Percentiles rank a stretch among this genome's conserved stretches.
phyloP scores from a whole-genome alignment of 1,140 invertebrate species.

The Sarcophaga peregrina region DNA sequence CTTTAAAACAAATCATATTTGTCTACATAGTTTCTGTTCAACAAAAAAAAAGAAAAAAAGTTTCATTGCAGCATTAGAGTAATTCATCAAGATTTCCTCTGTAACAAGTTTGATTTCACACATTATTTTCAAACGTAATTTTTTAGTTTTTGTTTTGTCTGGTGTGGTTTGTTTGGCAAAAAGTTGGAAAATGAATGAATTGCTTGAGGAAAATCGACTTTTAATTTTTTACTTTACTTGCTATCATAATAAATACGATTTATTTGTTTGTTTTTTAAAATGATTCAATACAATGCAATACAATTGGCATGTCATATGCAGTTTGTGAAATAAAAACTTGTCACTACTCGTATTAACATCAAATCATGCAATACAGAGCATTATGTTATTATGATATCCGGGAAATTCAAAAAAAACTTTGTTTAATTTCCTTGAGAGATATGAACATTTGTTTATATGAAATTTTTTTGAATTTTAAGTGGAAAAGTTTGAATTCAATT shows the following conservation, averaged over 20 bases:
- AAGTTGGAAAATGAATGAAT: not conserved
- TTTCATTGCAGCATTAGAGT: not conserved
- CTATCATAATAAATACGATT: not conserved
- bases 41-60: too few species aligned
- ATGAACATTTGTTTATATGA: too few species aligned
- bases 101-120: slow-evolving; percentile 17
- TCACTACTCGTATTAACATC: too few species aligned
- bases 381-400: too few species aligned
- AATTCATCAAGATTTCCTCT: slow-evolving; percentile 24
- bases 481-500: too few species aligned
- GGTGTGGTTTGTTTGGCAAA: not conserved
- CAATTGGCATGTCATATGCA: not conserved
- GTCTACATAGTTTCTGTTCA: not conserved
- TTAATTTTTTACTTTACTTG: not conserved
- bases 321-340: too few species aligned
- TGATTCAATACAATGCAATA: not conserved
- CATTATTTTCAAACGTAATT: not conserved
- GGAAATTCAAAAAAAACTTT: too few species aligned
- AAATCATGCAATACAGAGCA: too few species aligned
- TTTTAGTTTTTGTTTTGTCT: not conserved
- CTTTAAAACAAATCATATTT: slow-evolving; percentile 1
- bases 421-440: too few species aligned
- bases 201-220: not conserved
- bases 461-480: too few species aligned
- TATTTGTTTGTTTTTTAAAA: not conserved